Evolutionary conservation across 2,797 vertebrate species (phyloP), one percentile per base, ranked within the genome.

Genomic region (Chelonia mydas): DNA sequence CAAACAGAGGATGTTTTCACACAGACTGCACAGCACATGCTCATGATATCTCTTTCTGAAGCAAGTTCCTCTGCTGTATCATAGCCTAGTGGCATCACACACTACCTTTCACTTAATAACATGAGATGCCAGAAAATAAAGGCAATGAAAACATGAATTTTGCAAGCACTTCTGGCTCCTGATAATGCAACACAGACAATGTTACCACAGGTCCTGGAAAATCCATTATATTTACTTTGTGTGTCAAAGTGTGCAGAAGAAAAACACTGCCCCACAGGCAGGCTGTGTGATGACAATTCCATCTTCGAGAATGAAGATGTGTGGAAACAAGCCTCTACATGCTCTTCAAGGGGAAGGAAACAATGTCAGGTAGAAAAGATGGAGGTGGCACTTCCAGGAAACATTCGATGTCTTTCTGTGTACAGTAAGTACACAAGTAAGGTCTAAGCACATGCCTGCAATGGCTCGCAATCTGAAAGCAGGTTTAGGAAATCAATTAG

Each of bases 261-360:
- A 93, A 86, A 96, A 88, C 84, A 85, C 3, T 57, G 41, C 45
- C 86, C 89, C 90, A 89, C 27, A 31, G 87, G 89, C 83, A 86
- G 17, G 89, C 33, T 80, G 41, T 4, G 12, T 51, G 53, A 95
- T 94, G 86, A 80, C 19, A 92, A 33, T 77, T 88, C 47, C 47
- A 65, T 74, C 93, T 87, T 61, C 57, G 92, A 92, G 90, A 53
- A 13, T 23, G 78, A 77, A 72, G 50, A 19, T 47, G 33, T 41
- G 61, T 84, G 47, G 9, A 83, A 94, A 72, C 87, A 94, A n/a
- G 87, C n/a, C 88, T 45, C 61, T 50, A 83, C 53, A 61, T 50
- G 91, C 68, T 94, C 86, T 57, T 77, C 77, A 81, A 37, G 76
- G 53, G 51, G 65, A 0, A 1, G 7, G 61, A 83, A 88, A 88